Evolutionary conservation across 2,113 vertebrate genomes (phyloP).

Genomic region (Proterorhinus semilunaris): DNA sequence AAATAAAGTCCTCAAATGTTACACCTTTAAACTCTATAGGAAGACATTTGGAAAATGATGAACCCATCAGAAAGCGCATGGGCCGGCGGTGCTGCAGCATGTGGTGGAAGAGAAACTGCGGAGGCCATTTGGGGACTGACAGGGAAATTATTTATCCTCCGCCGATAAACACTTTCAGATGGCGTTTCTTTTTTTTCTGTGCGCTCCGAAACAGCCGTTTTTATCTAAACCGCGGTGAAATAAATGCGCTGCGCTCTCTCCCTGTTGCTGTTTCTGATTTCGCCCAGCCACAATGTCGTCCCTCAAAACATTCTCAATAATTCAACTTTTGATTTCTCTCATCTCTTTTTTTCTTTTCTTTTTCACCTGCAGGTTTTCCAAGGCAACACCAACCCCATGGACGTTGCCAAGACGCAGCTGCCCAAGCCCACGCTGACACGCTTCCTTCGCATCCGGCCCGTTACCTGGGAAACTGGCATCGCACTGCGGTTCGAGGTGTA

Average conservation of each 20-base stretch:
- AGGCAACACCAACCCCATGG: slow-evolving; percentile 92
- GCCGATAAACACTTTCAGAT: neutral
- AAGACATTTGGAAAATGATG: too few species aligned
- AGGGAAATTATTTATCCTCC: slow-evolving; percentile 3
- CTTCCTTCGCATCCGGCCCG: slow-evolving; percentile 87
- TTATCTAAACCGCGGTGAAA: neutral
- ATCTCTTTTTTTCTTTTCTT: neutral
- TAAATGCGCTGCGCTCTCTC: slow-evolving; percentile 12
- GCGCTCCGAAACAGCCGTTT: neutral
- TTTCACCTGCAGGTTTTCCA: slow-evolving; percentile 82
- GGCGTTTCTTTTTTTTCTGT: neutral
- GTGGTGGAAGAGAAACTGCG: slow-evolving; percentile 12
- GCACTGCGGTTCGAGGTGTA: slow-evolving; percentile 96
- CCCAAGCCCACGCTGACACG: slow-evolving; percentile 90
- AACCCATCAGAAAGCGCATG: neutral
- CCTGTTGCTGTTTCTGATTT: slow-evolving; percentile 14
- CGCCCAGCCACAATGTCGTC: slow-evolving; percentile 26
- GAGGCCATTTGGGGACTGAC: slow-evolving; percentile 1
- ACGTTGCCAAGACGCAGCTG: slow-evolving; percentile 83
- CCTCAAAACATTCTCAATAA: slow-evolving; percentile 43
- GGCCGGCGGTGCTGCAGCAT: slow-evolving; percentile 16
- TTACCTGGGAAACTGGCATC: slow-evolving; percentile 92
- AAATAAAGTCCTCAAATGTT: too few species aligned
- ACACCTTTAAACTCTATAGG: too few species aligned
- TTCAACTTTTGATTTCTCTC: slow-evolving; percentile 9